A percentile compares a stretch with the other conserved stretches of the same genome.
Evolutionary conservation across 92 coral and sea anemone species (phyloP).

Genomic region (Zoanthus solanderi): DNA sequence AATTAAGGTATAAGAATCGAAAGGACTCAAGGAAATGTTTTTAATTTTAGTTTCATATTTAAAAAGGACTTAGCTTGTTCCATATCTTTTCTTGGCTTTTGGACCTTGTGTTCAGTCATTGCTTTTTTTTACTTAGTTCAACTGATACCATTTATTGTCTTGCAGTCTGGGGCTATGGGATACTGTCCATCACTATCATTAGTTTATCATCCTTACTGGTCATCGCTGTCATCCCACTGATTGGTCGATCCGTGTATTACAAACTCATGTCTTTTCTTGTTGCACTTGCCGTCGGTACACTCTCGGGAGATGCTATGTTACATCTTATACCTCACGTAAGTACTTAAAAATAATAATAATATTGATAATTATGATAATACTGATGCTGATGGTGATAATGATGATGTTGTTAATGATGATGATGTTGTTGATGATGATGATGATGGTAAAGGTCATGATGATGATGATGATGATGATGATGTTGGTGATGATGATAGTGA

Average conservation of each 20-base stretch:
- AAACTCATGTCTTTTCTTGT: constrained; percentile 96
- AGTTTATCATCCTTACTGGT: constrained; percentile 88
- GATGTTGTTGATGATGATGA: too few relatives aligned
- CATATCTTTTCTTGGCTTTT: too few relatives aligned
- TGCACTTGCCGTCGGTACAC: constrained; percentile 92
- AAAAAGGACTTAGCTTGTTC: too few relatives aligned
- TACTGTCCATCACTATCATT: constrained; percentile 86
- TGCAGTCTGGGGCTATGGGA: constrained; percentile 87
- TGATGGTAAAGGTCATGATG: too few relatives aligned
- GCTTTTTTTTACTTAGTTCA: not conserved
- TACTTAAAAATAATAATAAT: not conserved
- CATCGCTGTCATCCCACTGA: constrained; percentile 81
- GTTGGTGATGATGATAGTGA: too few relatives aligned
- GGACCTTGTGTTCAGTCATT: not conserved
- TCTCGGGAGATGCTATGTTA: constrained; percentile 91
- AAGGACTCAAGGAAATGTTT: too few relatives aligned
- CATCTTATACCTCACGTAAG: constrained; percentile 99
- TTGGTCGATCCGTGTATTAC: constrained; percentile 80
- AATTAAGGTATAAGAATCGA: not conserved
- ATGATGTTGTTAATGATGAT: too few relatives aligned
- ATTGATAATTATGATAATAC: too few relatives aligned
- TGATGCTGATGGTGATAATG: too few relatives aligned
- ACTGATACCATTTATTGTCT: not conserved
- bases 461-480: too few relatives aligned
- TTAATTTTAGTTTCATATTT: too few relatives aligned